Base-by-base conservation (phyloP, 2,797 vertebrate species). In the Limosa lapponica region DNA sequence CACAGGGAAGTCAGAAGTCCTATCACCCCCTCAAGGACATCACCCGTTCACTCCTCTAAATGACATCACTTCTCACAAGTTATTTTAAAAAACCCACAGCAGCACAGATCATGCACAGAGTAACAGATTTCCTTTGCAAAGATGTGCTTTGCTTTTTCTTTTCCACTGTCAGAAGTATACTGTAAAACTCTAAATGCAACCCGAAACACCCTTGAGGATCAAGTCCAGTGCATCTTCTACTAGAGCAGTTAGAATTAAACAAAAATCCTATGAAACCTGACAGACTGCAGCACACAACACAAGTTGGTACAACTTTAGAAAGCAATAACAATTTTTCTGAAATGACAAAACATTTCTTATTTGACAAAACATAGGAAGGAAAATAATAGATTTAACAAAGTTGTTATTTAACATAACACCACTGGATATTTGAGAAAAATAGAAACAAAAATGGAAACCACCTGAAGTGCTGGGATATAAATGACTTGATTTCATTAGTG, bases 391-490 rank as follows among this genome's bases (percentile, higher is more conserved):
- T 84, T 84, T 57, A 46, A 30, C 57, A 69, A 83, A 20, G 4
- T 16, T 25, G 30, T 51, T 69, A 30, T 27, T 93, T 78, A 80
- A 58, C 52, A 22, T 36, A 81, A 51, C 25, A 61, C 16, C 74
- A 52, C 43, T 28, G 30, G 84, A 62, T 74, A 18, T 67, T 37
- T 52, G 69, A 43, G 66, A 46, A 41, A 79, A 90, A 51, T 1
- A 72, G 52, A 75, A 82, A 69, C 62, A 46, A 48, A 78, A 67
- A 62, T 28, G 39, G 51, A 87, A 93, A 92, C 64, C 54, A 41
- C 79, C 69, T 70, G 62, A 87, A 78, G 36, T 15, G 44, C 52
- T 82, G 2, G 0, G 62, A 51, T 57, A 57, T 13, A 85, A 77
- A 89, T 55, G 3, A 34, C 32, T 69, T 39, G 20, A 52, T 55